Evolutionary conservation across 2,797 vertebrate species (phyloP).

Genomic region (Pangasius mekongensis): DNA sequence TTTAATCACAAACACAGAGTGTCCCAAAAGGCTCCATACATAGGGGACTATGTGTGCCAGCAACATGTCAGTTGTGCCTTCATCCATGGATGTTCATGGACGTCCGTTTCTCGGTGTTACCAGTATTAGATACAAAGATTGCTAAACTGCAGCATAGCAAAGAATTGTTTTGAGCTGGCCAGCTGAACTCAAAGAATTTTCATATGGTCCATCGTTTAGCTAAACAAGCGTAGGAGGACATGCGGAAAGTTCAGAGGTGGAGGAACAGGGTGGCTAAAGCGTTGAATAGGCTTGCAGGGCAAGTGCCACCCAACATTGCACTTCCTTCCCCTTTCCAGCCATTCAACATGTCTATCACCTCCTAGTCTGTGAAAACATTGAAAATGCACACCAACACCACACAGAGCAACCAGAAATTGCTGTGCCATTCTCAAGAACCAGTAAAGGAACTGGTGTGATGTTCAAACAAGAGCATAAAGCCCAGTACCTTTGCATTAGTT

Average conservation of each 20-base stretch:
- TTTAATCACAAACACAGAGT: too few relatives aligned
- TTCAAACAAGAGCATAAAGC: neutral
- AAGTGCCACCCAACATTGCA: conserved; percentile 35
- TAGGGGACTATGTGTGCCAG: too few relatives aligned
- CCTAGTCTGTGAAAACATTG: conserved; percentile 43
- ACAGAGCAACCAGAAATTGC: conserved; percentile 2
- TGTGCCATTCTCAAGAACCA: neutral
- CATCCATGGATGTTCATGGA: too few relatives aligned
- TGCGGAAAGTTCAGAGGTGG: conserved; percentile 34
- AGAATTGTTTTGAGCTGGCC: neutral
- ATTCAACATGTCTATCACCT: conserved; percentile 32
- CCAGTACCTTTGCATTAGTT: conserved; percentile 7
- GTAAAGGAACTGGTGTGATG: conserved; percentile 4
- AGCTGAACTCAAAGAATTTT: neutral
- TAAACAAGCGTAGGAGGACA: neutral
- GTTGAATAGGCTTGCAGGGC: conserved; percentile 14
- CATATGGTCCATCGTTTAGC: neutral
- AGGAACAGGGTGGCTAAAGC: conserved; percentile 42
- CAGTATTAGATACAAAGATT: neutral
- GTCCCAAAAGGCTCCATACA: too few relatives aligned
- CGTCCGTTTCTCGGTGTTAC: too few relatives aligned
- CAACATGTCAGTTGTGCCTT: too few relatives aligned
- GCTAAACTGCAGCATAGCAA: neutral
- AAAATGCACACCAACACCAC: conserved; percentile 40
- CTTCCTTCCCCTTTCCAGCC: conserved; percentile 51